Evolutionary conservation across 2,888 invertebrate genomes (phyloP).

Genomic region (Archips crataeganus): DNA sequence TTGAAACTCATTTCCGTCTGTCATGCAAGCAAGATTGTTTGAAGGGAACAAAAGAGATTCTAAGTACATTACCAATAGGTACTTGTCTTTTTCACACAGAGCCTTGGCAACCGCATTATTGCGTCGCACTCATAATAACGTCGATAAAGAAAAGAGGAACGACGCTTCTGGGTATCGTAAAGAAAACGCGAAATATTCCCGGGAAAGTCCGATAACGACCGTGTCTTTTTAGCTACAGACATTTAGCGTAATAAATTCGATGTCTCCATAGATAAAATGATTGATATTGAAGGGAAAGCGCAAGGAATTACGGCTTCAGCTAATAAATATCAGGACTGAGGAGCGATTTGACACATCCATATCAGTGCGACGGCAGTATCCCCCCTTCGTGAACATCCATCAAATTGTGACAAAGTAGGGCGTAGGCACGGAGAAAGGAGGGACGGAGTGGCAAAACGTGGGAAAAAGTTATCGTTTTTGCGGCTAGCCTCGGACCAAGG

Average conservation of each 20-base stretch:
- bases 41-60: conserved; percentile 2
- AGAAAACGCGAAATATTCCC: conserved; percentile 34
- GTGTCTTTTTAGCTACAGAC: conserved; percentile 33
- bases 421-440: conserved; percentile 41
- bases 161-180: conserved; percentile 37
- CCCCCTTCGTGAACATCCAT: conserved; percentile 61
- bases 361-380: conserved; percentile 45
- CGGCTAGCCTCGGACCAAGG: conserved; percentile 7
- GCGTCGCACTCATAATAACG: conserved; percentile 35
- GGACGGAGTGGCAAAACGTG: conserved; percentile 38
- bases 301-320: conserved; percentile 34
- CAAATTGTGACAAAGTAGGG: conserved; percentile 71
- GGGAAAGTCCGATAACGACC: conserved; percentile 35
- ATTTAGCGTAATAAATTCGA: conserved; percentile 39
- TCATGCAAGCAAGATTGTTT: not conserved
- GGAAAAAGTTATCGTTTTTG: conserved; percentile 40
- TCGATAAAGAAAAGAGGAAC: conserved; percentile 41
- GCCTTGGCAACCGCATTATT: conserved; percentile 33
- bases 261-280: conserved; percentile 36
- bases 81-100: conserved; percentile 14
- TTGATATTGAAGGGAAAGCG: conserved; percentile 35
- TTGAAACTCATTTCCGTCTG: not conserved
- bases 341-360: conserved; percentile 48
- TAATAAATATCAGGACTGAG: conserved; percentile 42
- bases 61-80: not conserved